A percentile compares a stretch with the other conserved stretches of the same genome.
phyloP scores from a whole-genome alignment of 2,797 vertebrate species.

The Neosilurus hyrtlii region DNA sequence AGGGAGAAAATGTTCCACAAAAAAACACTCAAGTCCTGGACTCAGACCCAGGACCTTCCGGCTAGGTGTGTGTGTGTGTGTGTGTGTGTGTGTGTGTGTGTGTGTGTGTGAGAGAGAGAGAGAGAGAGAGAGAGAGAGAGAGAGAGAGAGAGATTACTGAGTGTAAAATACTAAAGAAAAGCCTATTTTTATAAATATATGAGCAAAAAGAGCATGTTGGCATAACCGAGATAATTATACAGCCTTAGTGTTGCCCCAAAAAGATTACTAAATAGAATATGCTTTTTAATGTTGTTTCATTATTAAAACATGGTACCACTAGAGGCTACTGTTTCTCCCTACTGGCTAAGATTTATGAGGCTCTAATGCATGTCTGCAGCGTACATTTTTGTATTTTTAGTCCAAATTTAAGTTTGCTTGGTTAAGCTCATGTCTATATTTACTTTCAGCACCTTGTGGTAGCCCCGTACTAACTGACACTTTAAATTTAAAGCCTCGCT shows the following conservation, averaged over 20 bases:
- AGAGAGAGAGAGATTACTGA: not conserved
- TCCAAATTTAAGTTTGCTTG: conserved; percentile 37
- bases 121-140: no score
- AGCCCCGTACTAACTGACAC: conserved; percentile 59
- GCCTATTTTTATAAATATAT: not conserved
- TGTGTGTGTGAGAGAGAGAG: no score
- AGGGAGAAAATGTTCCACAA: no score
- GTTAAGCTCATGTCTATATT: conserved; percentile 64
- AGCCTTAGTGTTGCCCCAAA: not conserved
- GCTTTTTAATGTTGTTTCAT: conserved; percentile 17
- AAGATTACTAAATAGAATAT: conserved; percentile 7
- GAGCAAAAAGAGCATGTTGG: not conserved
- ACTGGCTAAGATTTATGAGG: conserved; percentile 30
- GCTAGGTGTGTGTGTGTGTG: no score
- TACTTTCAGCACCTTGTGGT: conserved; percentile 66
- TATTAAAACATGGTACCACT: conserved; percentile 26
- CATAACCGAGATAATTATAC: not conserved
- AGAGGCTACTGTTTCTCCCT: conserved; percentile 25
- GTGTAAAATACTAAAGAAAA: not conserved
- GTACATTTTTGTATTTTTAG: conserved; percentile 49
- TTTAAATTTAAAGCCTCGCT: conserved; percentile 63
- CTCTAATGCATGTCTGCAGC: conserved; percentile 24
- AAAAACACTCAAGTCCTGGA: no score
- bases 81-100: no score
- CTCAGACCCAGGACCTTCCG: no score